phyloP scores from a whole-genome alignment of 1,140 invertebrate species.

The Pachyrhynchus sulphureomaculatus region DNA sequence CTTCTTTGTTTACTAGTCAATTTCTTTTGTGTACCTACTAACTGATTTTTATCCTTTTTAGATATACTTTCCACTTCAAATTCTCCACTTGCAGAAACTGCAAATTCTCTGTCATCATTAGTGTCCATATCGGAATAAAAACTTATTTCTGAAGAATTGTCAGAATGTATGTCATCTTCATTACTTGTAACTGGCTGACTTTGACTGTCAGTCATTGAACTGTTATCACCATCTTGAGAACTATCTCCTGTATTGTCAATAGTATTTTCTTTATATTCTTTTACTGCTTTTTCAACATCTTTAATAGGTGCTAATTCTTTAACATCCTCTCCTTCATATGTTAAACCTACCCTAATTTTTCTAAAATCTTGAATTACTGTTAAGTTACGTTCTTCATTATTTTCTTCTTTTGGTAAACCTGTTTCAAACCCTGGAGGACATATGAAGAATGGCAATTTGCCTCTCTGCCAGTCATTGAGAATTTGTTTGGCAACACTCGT shows the following conservation, averaged over 20 bases:
- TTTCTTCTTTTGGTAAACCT: conserved; percentile 50
- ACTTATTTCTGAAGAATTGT: conserved; percentile 57
- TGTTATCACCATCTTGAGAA: conserved; percentile 17
- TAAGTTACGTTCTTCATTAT: conserved; percentile 52
- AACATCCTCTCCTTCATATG: conserved; percentile 69
- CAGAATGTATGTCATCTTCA: conserved; percentile 46
- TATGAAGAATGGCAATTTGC: conserved; percentile 94
- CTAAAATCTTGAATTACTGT: conserved; percentile 74
- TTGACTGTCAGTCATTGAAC: not conserved
- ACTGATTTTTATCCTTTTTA: conserved; percentile 5
- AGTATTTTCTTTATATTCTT: conserved; percentile 51
- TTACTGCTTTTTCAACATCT: conserved; percentile 52
- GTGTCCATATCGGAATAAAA: conserved; percentile 64
- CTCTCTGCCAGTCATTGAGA: conserved; percentile 98
- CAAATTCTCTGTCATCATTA: conserved; percentile 46
- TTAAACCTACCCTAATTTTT: conserved; percentile 74
- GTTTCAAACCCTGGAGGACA: conserved; percentile 76
- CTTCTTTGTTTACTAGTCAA: conserved; percentile 77
- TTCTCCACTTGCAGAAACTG: conserved; percentile 32
- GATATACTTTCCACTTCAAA: conserved; percentile 36
- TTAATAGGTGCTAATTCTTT: conserved; percentile 61
- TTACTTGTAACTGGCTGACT: not conserved
- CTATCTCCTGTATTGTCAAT: conserved; percentile 34
- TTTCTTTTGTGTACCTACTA: conserved; percentile 48
- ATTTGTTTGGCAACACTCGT: conserved; percentile 89